Base-by-base conservation (phyloP, 37 sponge, comb jelly and placozoan species). In the Haliclona indistincta region DNA sequence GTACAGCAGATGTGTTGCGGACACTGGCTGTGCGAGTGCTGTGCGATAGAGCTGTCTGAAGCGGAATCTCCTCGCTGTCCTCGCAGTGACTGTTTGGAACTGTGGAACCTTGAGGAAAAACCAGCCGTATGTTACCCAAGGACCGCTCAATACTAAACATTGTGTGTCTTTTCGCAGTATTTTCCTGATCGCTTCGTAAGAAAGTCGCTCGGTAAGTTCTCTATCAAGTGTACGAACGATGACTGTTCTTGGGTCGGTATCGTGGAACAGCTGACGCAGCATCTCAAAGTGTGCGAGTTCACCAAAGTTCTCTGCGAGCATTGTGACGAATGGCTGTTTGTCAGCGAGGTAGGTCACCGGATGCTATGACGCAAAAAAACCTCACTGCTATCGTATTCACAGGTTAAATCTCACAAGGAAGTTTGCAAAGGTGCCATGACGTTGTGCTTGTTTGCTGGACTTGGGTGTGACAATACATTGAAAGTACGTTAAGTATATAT, bases 181-280 rank as follows among this genome's bases (percentile, higher is more conserved):
- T 89, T 80, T 47, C 86, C 90, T 15, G 90, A 89, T 63, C 72
- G 64, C 1, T 89, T 81, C 70, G 77, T 89, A 4, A 39, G 85
- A 20, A 68, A 74, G 43, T 65, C 80, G 28, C 73, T 89, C 33
- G 35, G 25, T 20, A 23, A 36, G 2, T 36, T 84, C 0, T 19
- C 38, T 7, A 52, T 80, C 17, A 67, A 3, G 26, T 89, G 90
- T 64, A n/a, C 15, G 4, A 47, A 55, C 69, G 5, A 38, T 10
- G 85, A 76, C 0, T 89, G 90, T 56, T 2, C 30, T 0, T 89
- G 90, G 90, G 64, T 43, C 13, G 90, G 81, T 8, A 63, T 32
- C 32, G 28, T 88, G 17, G 39, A 4, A 0, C 42, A 67, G 0
- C 54, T 63, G 30, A 47, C 25, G 51, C 22, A 43, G 25, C 81